phyloP scores from a whole-genome alignment of 2,113 vertebrate genomes.

The Bufo gargarizans region DNA sequence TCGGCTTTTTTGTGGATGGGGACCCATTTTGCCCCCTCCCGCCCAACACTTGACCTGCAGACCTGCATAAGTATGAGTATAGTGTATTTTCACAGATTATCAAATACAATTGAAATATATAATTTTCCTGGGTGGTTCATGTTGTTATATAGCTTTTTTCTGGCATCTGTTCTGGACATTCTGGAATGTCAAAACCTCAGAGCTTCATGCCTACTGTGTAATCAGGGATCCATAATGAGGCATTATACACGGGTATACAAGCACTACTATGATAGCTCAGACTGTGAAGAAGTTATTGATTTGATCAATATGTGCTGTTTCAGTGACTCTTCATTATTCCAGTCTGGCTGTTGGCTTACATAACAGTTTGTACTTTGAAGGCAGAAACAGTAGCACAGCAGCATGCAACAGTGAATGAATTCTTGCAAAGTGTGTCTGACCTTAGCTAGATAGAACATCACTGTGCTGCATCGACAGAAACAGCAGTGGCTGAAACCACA shows the following conservation, averaged over 20 bases:
- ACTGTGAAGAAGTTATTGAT: constrained; percentile 41
- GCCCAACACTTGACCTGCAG: too few species aligned
- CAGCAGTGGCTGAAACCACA: constrained; percentile 47
- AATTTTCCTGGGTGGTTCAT: background rate
- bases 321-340: constrained; percentile 40
- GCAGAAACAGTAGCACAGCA: constrained; percentile 19
- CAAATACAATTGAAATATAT: background rate
- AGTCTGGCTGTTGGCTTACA: constrained; percentile 16
- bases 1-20: too few species aligned
- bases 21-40: too few species aligned
- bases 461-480: constrained; percentile 25
- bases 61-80: background rate
- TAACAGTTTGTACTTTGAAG: constrained; percentile 30
- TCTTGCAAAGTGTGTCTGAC: background rate
- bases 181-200: background rate
- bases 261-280: background rate
- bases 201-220: constrained; percentile 7
- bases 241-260: constrained; percentile 12
- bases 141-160: background rate
- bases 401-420: constrained; percentile 12
- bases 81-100: background rate
- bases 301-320: constrained; percentile 46
- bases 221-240: constrained; percentile 23
- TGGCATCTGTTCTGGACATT: background rate
- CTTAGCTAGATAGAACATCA: constrained; percentile 11